phyloP scores from a whole-genome alignment of 2,797 vertebrate genomes.

The Pseudomugil gertrudae region DNA sequence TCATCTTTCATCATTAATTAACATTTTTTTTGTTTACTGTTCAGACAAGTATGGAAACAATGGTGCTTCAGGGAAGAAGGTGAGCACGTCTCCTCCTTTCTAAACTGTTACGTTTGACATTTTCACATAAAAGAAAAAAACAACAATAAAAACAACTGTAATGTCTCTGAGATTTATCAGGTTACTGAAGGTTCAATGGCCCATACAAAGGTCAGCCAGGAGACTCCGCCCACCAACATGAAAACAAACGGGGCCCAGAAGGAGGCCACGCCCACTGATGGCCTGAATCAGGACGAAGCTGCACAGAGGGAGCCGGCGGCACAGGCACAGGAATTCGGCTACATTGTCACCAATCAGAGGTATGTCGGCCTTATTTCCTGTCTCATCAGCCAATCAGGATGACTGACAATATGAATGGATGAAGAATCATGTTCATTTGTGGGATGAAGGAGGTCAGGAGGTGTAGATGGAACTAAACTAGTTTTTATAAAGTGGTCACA shows the following conservation, averaged over 20 bases:
- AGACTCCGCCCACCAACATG: constrained; percentile 13
- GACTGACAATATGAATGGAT: not conserved
- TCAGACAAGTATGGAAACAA: constrained; percentile 60
- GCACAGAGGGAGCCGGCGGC: not conserved
- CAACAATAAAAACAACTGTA: too few species aligned
- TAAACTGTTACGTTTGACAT: too few species aligned
- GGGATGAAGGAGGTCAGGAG: not conserved
- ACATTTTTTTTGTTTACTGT: constrained; percentile 14
- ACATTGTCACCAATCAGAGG: constrained; percentile 91
- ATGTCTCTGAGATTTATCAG: constrained; percentile 35
- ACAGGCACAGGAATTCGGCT: constrained; percentile 83
- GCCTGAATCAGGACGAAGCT: constrained; percentile 5
- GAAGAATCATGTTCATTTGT: constrained; percentile 5
- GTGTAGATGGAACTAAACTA: not conserved
- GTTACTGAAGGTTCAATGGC: constrained; percentile 73
- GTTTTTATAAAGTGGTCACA: not conserved
- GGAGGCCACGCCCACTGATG: constrained; percentile 4
- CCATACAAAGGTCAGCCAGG: constrained; percentile 19
- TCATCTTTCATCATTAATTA: not conserved
- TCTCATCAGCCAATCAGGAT: constrained; percentile 4
- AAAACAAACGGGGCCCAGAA: constrained; percentile 17
- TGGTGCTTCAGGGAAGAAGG: constrained; percentile 64
- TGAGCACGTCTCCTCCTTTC: constrained; percentile 22
- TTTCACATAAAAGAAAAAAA: not conserved
- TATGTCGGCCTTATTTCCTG: constrained; percentile 54